Base-by-base conservation (phyloP, 2,888 invertebrate species). In the Erebia epiphron region DNA sequence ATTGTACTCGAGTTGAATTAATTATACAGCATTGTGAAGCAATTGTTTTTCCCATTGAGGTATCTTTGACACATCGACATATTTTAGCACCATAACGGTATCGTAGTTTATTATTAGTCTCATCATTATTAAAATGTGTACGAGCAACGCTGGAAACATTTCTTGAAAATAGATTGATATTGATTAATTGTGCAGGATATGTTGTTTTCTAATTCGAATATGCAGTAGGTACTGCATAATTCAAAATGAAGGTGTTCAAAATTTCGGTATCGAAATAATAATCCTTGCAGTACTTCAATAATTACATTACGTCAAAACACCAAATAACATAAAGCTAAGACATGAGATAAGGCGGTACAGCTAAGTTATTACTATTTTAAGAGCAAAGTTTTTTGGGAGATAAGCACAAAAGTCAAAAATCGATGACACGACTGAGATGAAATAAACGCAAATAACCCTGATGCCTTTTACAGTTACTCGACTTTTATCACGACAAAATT, bases 1-100 rank as follows among this genome's bases (percentile, higher is more conserved):
- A 85, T 82, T 82, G 83, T 82, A 82, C 83, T 77, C 77, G 76
- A 77, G 76, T 79, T 81, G 82, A 82, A 85, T 86, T 82, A 77
- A 79, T 83, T 78, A 82, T 78, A 76, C 78, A 79, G 76, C 78
- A 78, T 77, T 76, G 76, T 77, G 78, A 81, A 79, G 77, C 76
- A 75, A 75, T 77, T 77, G 78, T 78, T 79, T 77, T 79, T 79
- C 75, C 78, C 81, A 80, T 80, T 82, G 80, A 77, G 72, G 76
- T 76, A 77, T 75, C 79, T 77, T 79, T 78, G 77, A 77, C 79
- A 82, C 81, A 82, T 79, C 73, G 71, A 77, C 74, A 77, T 77
- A 77, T 76, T 77, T 81, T 78, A 74, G 57, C 73, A 70, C 73
- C 72, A 75, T 79, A 81, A 77, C 79, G 75, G 77, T 82, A 81